A percentile compares a stretch with the other conserved stretches of the same genome.
Evolutionary conservation across 2,888 invertebrate species (phyloP).

Genomic region (Noctua janthe): DNA sequence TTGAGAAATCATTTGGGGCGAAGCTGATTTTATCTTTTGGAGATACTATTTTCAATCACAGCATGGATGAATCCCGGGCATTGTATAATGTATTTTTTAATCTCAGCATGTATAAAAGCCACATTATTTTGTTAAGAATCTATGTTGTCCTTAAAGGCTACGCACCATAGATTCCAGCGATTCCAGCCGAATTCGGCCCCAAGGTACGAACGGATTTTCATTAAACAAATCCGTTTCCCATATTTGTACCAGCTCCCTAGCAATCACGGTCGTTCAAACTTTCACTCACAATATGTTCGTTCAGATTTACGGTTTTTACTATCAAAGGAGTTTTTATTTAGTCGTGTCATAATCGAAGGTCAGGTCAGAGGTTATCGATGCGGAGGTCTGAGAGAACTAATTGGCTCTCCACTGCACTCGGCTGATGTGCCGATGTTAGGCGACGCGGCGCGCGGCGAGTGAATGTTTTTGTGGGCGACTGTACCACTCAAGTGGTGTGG

Average conservation of each 20-base stretch:
- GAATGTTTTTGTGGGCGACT: conserved; percentile 46
- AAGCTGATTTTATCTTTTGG: conserved; percentile 14
- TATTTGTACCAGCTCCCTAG: conserved; percentile 14
- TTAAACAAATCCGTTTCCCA: background rate
- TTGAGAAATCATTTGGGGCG: conserved; percentile 3
- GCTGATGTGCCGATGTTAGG: conserved; percentile 39
- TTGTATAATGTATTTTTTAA: background rate
- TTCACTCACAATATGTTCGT: conserved; percentile 33
- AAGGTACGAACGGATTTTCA: too few species aligned
- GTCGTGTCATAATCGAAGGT: conserved; percentile 59
- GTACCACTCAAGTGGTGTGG: conserved; percentile 31
- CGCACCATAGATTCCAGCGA: background rate
- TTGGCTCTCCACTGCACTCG: conserved; percentile 64
- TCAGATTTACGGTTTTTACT: conserved; percentile 45
- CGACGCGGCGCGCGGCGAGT: conserved; percentile 22
- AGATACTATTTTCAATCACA: background rate
- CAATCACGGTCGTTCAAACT: conserved; percentile 22
- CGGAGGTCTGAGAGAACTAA: conserved; percentile 57
- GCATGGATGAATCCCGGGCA: background rate
- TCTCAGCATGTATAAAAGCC: background rate
- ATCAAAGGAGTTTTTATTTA: conserved; percentile 60
- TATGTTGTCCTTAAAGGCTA: background rate
- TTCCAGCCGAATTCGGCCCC: background rate
- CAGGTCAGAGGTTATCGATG: conserved; percentile 64
- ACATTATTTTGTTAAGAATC: background rate